Evolutionary conservation across 2,113 vertebrate species (phyloP), one percentile per base, ranked within the genome.

Genomic region (Apodemus speciosus): DNA sequence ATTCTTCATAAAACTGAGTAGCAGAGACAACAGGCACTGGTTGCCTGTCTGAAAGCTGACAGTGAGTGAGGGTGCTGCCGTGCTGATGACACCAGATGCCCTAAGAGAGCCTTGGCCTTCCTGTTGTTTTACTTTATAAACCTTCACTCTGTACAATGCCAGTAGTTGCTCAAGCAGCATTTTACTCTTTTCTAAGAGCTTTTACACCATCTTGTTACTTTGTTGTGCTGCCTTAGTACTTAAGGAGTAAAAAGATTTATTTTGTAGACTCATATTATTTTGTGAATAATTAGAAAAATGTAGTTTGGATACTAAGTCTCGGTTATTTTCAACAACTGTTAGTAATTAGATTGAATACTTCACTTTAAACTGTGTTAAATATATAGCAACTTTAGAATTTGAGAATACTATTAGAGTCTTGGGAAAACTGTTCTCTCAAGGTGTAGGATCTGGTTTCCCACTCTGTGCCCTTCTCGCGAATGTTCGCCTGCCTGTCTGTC

Each of bases 271-370:
- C 4, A 62, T 16, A 13, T 84, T 69, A 56, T 43, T 80, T 80
- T 81, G 38, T 81, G 92, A 94, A 40, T 53, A 92, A 91, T 87
- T 68, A 92, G 68, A 56, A 76, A 88, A 79, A 75, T 85, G 27
- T 11, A 86, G 0, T 89, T 7, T 66, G n/a, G 38, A 32, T 71
- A 79, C 43, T 87, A 27, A 73, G 80, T 92, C 40, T 84, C 85
- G 40, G 86, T 53, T 84, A 43, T 92, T 91, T 89, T 93, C n/a
- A 73, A 21, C 43, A 95, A 85, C 53, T 72, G 90, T 93, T 77
- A 1, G 18, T 89, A 75, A 64, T 49, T 76, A 89, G 11, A 90
- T 43, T 43, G 87, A 86, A 76, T 40, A 58, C 88, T 94, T 84
- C 2, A 60, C 71, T 89, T 92, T 56, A 81, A 94, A 94, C 80